Evolutionary conservation across 2,888 invertebrate species (phyloP).

Genomic region (Chalcis sispes): DNA sequence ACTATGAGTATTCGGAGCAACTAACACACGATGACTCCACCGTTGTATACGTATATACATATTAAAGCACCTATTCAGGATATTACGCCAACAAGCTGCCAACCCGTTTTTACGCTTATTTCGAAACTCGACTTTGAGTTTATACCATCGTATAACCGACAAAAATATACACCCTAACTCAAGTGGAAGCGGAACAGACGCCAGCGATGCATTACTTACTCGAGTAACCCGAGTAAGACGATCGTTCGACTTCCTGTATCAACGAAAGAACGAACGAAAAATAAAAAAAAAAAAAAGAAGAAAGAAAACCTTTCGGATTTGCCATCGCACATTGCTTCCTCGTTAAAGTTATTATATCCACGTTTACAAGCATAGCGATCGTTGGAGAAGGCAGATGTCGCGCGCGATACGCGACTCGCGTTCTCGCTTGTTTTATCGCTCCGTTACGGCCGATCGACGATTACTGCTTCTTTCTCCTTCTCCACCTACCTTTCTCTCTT

Average conservation of each 20-base stretch:
- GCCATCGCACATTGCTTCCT: too few relatives aligned
- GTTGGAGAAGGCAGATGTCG: constrained; percentile 22
- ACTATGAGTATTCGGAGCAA: constrained; percentile 10
- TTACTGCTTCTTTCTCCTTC: constrained; percentile 66
- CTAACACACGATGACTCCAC: constrained; percentile 15
- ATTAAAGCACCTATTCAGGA: constrained; percentile 31
- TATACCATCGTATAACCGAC: too few relatives aligned
- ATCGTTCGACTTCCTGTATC: constrained; percentile 2
- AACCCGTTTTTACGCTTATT: constrained; percentile 8
- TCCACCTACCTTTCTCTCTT: constrained; percentile 57
- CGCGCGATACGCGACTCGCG: constrained; percentile 4
- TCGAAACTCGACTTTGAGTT: too few relatives aligned
- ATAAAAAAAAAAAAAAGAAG: constrained; percentile 7
- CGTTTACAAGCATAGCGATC: too few relatives aligned
- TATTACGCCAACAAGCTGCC: not conserved
- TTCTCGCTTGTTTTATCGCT: constrained; percentile 68
- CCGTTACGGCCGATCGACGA: constrained; percentile 71
- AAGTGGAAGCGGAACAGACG: too few relatives aligned
- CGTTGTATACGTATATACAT: too few relatives aligned
- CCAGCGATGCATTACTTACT: too few relatives aligned
- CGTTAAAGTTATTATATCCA: too few relatives aligned
- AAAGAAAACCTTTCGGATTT: not conserved
- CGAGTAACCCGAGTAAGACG: too few relatives aligned
- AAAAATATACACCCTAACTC: too few relatives aligned
- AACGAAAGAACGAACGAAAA: not conserved